phyloP scores from a whole-genome alignment of 2,888 invertebrate genomes.

The Cecidostiba fungosa region DNA sequence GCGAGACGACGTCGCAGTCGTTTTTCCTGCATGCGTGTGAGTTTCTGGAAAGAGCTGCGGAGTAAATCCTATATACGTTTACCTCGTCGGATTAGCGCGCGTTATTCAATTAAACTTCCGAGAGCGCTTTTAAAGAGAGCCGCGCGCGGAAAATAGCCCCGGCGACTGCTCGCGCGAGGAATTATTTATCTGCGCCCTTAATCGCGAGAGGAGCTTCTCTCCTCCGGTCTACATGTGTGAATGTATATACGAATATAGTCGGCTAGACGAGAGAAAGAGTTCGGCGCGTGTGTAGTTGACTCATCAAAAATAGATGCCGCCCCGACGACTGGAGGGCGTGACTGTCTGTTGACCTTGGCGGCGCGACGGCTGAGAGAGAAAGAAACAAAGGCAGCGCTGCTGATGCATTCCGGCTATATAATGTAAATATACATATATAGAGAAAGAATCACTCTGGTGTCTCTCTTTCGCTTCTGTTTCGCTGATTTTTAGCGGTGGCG shows the following conservation, averaged over 20 bases:
- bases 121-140: neutral
- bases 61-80: constrained; percentile 3
- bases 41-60: no score
- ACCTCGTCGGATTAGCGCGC: neutral
- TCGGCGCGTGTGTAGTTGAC: constrained; percentile 15
- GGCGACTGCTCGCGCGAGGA: neutral
- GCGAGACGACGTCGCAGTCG: no score
- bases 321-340: constrained; percentile 15
- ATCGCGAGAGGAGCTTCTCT: neutral
- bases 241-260: neutral
- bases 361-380: constrained; percentile 14
- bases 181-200: constrained; percentile 36
- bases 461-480: constrained; percentile 13
- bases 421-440: neutral
- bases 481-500: neutral
- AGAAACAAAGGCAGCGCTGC: constrained; percentile 55
- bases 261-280: constrained; percentile 26
- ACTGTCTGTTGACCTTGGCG: constrained; percentile 50
- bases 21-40: no score
- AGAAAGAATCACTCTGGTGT: constrained; percentile 25
- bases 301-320: constrained; percentile 51
- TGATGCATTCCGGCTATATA: neutral
- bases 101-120: constrained; percentile 24
- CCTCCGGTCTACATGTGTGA: neutral
- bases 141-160: no score